Percentiles rank a stretch among this genome's conserved stretches.
Conservation (phyloP, 2,113 vertebrate genomes). For the Nycticorax nycticorax region DNA sequence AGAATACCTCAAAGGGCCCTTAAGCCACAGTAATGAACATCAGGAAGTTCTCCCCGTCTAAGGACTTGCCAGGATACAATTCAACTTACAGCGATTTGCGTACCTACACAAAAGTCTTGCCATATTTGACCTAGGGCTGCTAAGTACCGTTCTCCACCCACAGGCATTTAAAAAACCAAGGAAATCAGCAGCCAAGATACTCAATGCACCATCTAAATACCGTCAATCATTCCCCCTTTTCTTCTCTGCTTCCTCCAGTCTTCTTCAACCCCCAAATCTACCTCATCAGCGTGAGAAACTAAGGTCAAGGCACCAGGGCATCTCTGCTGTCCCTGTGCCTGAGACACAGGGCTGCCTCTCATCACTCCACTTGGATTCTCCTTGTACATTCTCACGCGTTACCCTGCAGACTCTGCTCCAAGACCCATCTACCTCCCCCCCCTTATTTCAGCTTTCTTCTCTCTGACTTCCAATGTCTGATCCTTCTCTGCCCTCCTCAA, state of each 20-base stretch:
- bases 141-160: not conserved
- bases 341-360: not conserved
- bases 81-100: not conserved
- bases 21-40: not conserved
- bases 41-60: not conserved
- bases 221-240: not conserved
- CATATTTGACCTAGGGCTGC: not conserved
- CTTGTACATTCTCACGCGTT: rapidly evolving
- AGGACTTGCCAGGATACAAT: not conserved
- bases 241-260: not conserved
- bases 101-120: not conserved
- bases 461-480: not conserved
- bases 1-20: not conserved
- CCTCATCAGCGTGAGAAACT: not conserved
- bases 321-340: not conserved
- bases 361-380: not conserved
- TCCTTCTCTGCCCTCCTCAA: not conserved
- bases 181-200: not conserved
- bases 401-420: not conserved
- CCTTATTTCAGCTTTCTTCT: not conserved
- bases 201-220: not conserved
- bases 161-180: not conserved
- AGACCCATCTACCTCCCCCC: not conserved
- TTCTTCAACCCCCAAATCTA: not conserved
- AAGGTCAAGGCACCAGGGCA: not conserved